phyloP scores from a whole-genome alignment of 2,797 vertebrate genomes.

The Spinus olivaceus region DNA sequence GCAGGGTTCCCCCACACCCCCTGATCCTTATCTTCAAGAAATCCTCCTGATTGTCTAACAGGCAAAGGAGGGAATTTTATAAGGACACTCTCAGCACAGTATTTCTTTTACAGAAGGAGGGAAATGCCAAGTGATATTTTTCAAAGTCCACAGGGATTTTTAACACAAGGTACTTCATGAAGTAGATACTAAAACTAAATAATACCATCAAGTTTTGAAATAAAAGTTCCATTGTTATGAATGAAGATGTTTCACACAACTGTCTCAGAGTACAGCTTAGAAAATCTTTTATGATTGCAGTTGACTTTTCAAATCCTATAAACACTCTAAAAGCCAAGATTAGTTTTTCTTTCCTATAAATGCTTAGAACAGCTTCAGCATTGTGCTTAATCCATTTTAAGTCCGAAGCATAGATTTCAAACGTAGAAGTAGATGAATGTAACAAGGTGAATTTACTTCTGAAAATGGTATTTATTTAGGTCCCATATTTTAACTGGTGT shows the following conservation, averaged over 20 bases:
- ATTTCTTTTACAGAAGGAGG: not conserved
- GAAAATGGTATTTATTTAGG: constrained; percentile 7
- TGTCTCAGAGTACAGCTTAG: not conserved
- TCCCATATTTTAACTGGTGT: not conserved
- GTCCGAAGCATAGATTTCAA: not conserved
- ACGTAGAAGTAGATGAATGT: not conserved
- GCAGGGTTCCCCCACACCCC: not conserved
- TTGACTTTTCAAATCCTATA: not conserved
- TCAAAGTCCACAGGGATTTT: not conserved
- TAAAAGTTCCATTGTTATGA: not conserved
- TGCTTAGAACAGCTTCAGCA: not conserved
- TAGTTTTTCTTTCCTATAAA: not conserved
- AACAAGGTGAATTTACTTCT: not conserved
- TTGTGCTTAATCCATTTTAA: not conserved
- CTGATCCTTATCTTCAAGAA: not conserved
- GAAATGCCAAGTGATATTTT: not conserved
- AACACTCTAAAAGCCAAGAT: not conserved
- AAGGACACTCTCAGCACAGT: not conserved
- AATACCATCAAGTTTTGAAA: not conserved
- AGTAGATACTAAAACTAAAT: not conserved
- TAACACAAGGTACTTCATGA: not conserved
- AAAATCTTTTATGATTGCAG: not conserved
- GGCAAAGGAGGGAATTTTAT: not conserved
- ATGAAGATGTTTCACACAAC: not conserved
- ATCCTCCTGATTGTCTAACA: not conserved